Percentiles rank a stretch among this genome's conserved stretches.
Conservation (phyloP, 2,113 vertebrate genomes). For the Ptyas mucosa region DNA sequence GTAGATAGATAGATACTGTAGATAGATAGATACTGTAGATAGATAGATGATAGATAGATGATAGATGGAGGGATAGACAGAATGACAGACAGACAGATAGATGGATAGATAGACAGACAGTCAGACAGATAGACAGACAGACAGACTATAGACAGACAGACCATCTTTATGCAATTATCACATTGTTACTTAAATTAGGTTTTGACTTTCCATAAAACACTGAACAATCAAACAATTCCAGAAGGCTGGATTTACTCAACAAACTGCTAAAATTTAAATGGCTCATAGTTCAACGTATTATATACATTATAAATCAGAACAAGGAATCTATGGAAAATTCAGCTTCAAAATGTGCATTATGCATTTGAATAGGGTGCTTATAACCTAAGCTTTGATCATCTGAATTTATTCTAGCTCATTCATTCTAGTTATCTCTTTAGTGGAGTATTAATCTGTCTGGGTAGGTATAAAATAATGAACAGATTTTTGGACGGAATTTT, state of each 20-base stretch:
- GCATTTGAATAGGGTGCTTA: background rate
- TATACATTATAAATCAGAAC: background rate
- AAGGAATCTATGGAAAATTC: background rate
- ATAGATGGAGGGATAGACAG: background rate
- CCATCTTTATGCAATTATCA: background rate
- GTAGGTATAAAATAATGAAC: background rate
- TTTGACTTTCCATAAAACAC: background rate
- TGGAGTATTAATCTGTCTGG: background rate
- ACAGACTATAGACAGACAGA: background rate
- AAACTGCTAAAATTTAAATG: background rate
- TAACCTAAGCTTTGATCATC: background rate
- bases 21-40: no score
- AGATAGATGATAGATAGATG: no score
- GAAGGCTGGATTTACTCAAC: background rate
- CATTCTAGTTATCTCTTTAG: background rate
- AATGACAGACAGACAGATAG: background rate
- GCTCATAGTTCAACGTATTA: background rate
- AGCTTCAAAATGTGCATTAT: background rate
- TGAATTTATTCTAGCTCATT: background rate
- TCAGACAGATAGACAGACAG: background rate
- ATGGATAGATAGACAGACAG: no score
- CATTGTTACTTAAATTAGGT: background rate
- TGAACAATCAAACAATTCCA: background rate
- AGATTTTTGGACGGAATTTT: background rate
- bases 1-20: no score